Evolutionary conservation across 1,140 invertebrate genomes (phyloP).

Genomic region (Aricia agestis): DNA sequence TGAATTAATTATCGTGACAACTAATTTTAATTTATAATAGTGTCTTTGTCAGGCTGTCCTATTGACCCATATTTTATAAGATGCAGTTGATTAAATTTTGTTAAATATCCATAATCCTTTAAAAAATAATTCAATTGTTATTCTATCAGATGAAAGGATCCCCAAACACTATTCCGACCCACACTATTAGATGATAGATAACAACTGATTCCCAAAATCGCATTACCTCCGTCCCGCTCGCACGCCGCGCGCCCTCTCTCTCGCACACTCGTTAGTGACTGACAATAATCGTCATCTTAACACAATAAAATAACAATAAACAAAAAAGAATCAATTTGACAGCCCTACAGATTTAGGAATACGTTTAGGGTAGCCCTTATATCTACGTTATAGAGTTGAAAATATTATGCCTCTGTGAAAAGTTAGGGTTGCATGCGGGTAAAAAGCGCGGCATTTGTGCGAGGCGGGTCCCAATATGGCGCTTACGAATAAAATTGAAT

Average conservation of each 20-base stretch:
- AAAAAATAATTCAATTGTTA: neutral
- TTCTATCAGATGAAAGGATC: neutral
- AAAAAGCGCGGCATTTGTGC: constrained; percentile 66
- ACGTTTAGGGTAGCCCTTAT: constrained; percentile 21
- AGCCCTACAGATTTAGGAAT: constrained; percentile 28
- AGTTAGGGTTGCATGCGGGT: constrained; percentile 28
- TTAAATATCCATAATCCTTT: neutral
- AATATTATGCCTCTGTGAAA: constrained; percentile 13
- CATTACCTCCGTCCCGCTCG: constrained; percentile 28
- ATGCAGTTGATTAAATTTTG: neutral
- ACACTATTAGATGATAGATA: neutral
- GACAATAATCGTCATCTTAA: constrained; percentile 56
- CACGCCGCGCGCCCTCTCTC: constrained; percentile 24
- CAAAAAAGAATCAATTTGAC: constrained; percentile 58
- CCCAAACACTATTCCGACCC: neutral
- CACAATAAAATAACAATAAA: constrained; percentile 66
- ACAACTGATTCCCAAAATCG: neutral
- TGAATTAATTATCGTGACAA: too few relatives aligned
- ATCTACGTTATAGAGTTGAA: constrained; percentile 22
- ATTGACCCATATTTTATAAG: too few relatives aligned
- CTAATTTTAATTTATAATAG: too few relatives aligned
- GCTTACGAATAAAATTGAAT: constrained; percentile 55
- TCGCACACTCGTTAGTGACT: constrained; percentile 58
- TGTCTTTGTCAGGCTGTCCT: too few relatives aligned
- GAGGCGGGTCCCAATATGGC: constrained; percentile 69